Percentiles rank a stretch among this genome's conserved stretches.
Conservation (phyloP, 1,140 invertebrate species). For the Dreissena polymorpha region DNA sequence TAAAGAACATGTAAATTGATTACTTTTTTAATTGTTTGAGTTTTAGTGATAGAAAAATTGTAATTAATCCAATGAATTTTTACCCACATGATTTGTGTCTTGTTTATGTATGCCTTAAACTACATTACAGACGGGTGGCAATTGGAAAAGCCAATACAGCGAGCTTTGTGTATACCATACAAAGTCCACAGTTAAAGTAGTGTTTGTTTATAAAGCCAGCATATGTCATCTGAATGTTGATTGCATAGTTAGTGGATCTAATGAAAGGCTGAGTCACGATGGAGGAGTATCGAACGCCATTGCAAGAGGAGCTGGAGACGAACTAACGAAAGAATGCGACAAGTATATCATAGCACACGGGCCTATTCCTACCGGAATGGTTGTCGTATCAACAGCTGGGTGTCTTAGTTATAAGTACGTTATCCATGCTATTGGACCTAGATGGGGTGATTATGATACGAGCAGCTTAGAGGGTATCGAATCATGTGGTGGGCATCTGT, state of each 20-base stretch:
- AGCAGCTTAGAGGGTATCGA: background rate
- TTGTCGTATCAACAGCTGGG: background rate
- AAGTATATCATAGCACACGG: background rate
- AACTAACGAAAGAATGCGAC: background rate
- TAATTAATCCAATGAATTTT: no score
- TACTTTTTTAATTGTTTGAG: no score
- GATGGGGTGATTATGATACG: background rate
- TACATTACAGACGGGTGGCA: no score
- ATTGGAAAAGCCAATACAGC: no score
- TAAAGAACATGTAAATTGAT: no score
- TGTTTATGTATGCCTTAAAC: no score
- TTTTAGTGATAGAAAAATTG: no score
- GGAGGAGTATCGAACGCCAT: background rate
- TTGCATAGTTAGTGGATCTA: background rate
- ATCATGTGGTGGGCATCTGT: background rate
- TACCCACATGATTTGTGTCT: no score
- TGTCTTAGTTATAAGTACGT: background rate
- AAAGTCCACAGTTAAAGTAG: background rate
- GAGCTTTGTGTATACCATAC: no score
- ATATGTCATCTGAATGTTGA: background rate
- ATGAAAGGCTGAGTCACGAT: background rate
- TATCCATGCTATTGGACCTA: background rate
- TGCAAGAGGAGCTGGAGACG: background rate
- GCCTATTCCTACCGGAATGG: background rate
- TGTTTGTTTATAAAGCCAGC: background rate